A percentile compares a stretch with the other conserved stretches of the same genome.
Conservation (phyloP, 2,888 invertebrate species). For the Schizaphis graminum region DNA sequence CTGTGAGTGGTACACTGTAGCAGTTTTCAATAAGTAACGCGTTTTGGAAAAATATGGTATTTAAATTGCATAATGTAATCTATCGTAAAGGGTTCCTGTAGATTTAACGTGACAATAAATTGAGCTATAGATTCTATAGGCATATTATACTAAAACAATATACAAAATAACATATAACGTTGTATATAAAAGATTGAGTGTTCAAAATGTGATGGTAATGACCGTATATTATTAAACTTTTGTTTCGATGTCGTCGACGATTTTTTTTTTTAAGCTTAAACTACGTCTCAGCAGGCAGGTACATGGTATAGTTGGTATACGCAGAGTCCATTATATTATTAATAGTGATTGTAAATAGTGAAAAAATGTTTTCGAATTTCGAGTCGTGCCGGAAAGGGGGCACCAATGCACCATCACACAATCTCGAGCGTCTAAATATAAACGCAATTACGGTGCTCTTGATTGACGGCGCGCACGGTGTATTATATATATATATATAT, state of each 20-base stretch:
- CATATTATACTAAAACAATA: neutral
- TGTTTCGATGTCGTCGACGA: neutral
- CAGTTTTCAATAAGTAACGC: neutral
- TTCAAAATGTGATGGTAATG: neutral
- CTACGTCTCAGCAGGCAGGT: neutral
- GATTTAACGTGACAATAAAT: neutral
- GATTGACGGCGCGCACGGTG: neutral
- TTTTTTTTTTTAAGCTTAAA: neutral
- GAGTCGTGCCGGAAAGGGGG: neutral
- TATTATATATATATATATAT: neutral
- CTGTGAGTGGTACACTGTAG: neutral
- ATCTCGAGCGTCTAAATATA: constrained; percentile 42
- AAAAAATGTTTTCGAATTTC: constrained; percentile 24
- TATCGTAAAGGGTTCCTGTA: neutral
- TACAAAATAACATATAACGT: neutral
- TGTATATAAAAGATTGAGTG: neutral
- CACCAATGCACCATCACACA: neutral
- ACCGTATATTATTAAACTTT: neutral
- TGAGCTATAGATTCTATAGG: neutral
- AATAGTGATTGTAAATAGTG: neutral
- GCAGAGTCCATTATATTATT: neutral
- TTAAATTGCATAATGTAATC: neutral
- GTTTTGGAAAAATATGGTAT: neutral
- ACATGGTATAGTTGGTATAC: neutral
- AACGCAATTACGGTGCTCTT: constrained; percentile 31